These are phyloP conservation scores for Holocentrus rufus DNA, from an alignment of 2,797 vertebrate species.

Conservation along the genomic window DNA sequence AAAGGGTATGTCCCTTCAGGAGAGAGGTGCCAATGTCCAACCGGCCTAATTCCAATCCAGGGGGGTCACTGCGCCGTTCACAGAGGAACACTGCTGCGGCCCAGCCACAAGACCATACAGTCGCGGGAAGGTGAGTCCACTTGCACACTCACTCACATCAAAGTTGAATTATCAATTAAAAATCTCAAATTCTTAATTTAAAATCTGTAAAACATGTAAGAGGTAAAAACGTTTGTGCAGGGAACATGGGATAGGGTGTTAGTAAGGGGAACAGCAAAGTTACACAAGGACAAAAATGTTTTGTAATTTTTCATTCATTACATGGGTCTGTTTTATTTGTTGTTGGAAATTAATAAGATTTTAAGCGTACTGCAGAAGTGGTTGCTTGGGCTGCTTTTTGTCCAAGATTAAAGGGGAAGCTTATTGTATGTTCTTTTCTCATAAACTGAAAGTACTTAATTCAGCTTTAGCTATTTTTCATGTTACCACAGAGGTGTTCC, in stretches of 20 bases:
- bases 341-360: constrained; percentile 7
- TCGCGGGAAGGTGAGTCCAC: constrained; percentile 92
- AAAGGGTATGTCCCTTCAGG: constrained; percentile 99
- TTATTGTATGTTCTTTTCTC: constrained; percentile 31
- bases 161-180: constrained; percentile 4
- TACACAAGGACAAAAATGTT: constrained; percentile 1
- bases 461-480: constrained; percentile 33
- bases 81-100: constrained; percentile 99
- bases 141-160: not conserved
- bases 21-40: constrained; percentile 99
- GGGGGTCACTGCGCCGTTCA: constrained; percentile 99
- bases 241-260: not conserved
- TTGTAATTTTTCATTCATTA: not conserved
- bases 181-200: constrained; percentile 6
- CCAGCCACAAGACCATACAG: constrained; percentile 98
- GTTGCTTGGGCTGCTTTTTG: not conserved
- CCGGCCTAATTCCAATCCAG: constrained; percentile 99
- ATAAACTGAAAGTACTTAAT: constrained; percentile 31
- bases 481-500: constrained; percentile 34
- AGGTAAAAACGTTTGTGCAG: constrained; percentile 6
- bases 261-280: not conserved
- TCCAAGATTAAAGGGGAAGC: constrained; percentile 17
- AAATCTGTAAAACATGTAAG: not conserved
- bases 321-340: constrained; percentile 14
- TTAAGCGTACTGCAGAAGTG: not conserved